Base-by-base conservation (phyloP, 2,797 vertebrate genomes). In the Lutjanus argentimaculatus region DNA sequence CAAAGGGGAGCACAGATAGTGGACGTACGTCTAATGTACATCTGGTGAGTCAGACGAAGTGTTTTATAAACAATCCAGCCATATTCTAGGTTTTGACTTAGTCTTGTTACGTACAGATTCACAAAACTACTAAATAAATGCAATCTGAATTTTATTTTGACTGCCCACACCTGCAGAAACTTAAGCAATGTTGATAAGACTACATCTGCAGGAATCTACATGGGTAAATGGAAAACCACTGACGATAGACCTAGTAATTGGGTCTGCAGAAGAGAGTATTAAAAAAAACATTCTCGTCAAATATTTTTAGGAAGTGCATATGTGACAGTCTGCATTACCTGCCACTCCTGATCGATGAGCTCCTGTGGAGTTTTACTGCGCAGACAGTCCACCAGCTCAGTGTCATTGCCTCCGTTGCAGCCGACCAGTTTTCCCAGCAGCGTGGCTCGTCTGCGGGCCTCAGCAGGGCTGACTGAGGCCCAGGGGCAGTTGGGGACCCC, bases 401-500 rank as follows among this genome's bases (percentile, higher is more conserved):
- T 97, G 79, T 99, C 98, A 3, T 98, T 97, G 22, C 88, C 91
- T 22, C 90, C 88, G 3, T 86, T 93, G 87, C 97, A 98, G 62
- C 96, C 96, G 4, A 98, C 93, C 0, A 96, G 85, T 55, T 94
- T 96, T 19, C 86, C 97, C 62, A 99, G 86, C 7, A 89, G 85
- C 0, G 89, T 95, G 48, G 97, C 96, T 0, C 98, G 93, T n/a
- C 96, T 93, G 1, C 97, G 95, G 8, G 96, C 97, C 87, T 99
- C 98, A 0, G 95, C 94, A 0, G 95, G 93, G 12, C 88, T 95
- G 70, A 98, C 92, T 0, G 97, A 97, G 22, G 97, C 97, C 98
- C 98, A 99, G 3, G 98, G 98, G 1, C 92, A 92, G 16, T 98
- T 99, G 70, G 97, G 97, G 0, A 97, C 94, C 0, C 98, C 97